Evolutionary conservation across 2,797 vertebrate genomes (phyloP).

Genomic region (Gadopsis bispinosus): DNA sequence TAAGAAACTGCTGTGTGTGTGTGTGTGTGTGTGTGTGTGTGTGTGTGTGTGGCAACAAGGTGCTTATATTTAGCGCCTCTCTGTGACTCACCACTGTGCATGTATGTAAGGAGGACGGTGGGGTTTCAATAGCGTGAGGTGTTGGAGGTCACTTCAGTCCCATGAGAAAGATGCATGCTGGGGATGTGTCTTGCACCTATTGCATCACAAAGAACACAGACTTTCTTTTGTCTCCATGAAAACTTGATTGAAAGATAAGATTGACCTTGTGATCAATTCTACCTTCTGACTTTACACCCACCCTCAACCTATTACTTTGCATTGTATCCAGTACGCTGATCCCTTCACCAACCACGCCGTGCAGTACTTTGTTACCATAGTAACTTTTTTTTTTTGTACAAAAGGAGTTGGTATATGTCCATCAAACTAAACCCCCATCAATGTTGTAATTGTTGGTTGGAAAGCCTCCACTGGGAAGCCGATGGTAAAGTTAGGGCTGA

Average conservation of each 20-base stretch:
- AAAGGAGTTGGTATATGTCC: conserved; percentile 54
- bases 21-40: neutral
- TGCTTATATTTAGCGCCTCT: conserved; percentile 49
- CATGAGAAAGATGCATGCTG: conserved; percentile 1
- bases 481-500: conserved; percentile 50
- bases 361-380: conserved; percentile 79
- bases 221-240: conserved; percentile 1
- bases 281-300: conserved; percentile 42
- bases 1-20: conserved; percentile 18
- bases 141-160: conserved; percentile 17
- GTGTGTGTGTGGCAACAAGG: conserved; percentile 20
- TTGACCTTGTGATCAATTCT: conserved; percentile 19
- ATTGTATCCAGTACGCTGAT: conserved; percentile 21
- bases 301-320: conserved; percentile 30
- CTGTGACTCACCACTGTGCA: conserved; percentile 35
- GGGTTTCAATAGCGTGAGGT: conserved; percentile 28
- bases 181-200: conserved; percentile 1
- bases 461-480: conserved; percentile 50
- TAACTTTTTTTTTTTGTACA: conserved; percentile 54
- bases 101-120: conserved; percentile 27
- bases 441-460: conserved; percentile 36
- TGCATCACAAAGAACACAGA: neutral
- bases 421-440: conserved; percentile 57
- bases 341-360: conserved; percentile 42
- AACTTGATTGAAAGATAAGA: conserved; percentile 1